phyloP scores from a whole-genome alignment of 2,113 vertebrate species.

The Amphilophus citrinellus region DNA sequence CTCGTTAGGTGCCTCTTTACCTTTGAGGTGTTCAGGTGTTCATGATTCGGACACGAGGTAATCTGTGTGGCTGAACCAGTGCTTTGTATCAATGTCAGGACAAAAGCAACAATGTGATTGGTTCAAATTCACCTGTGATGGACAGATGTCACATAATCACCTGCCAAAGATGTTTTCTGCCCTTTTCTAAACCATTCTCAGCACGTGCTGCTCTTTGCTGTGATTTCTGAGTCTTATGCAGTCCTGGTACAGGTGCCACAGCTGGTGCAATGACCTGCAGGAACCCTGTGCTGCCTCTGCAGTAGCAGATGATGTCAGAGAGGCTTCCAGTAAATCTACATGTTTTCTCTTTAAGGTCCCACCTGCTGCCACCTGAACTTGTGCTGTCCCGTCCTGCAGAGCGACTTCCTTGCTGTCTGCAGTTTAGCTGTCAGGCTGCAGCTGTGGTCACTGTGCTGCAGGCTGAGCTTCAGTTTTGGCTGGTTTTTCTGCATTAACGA shows the following conservation, averaged over 20 bases:
- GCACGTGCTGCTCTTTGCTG: too few relatives aligned
- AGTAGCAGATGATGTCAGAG: background rate
- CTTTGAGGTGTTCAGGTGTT: background rate
- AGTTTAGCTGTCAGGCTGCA: background rate
- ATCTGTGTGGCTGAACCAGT: background rate
- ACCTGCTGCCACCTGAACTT: background rate
- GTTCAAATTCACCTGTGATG: too few relatives aligned
- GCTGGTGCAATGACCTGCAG: background rate
- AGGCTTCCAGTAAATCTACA: background rate
- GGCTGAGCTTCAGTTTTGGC: background rate
- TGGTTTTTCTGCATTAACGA: background rate
- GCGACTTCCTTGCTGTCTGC: background rate
- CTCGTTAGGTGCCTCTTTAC: background rate
- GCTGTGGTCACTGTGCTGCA: background rate
- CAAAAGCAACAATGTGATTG: too few relatives aligned
- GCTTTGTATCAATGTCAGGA: accelerated
- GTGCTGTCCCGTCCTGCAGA: background rate
- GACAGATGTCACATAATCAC: too few relatives aligned
- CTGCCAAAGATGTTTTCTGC: too few relatives aligned
- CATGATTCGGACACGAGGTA: background rate
- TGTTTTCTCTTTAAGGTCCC: background rate
- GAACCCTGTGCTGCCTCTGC: background rate
- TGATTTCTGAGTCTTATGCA: too few relatives aligned
- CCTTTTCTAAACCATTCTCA: too few relatives aligned
- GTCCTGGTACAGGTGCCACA: background rate